These are phyloP conservation scores for Nemurella pictetii DNA, from an alignment of 2,888 invertebrate species.

Conservation along the genomic window DNA sequence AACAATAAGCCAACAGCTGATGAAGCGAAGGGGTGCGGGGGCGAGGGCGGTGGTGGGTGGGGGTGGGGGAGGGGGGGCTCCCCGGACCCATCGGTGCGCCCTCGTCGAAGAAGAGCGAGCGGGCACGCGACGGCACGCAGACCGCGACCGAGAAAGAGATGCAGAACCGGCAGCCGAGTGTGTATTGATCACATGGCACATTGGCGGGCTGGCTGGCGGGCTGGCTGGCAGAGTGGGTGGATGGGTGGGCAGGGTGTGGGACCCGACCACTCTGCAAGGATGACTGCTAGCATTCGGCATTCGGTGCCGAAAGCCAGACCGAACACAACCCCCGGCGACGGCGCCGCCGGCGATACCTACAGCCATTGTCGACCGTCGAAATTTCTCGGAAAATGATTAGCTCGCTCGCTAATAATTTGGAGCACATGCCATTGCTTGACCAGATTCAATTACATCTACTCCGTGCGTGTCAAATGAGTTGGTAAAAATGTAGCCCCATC, in stretches of 20 bases:
- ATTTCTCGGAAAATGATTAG: neutral
- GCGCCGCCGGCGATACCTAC: neutral
- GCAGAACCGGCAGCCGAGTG: neutral
- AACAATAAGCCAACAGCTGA: slow-evolving; percentile 19
- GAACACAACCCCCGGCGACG: too few relatives aligned
- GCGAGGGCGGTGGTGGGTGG: neutral
- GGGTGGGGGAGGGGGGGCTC: neutral
- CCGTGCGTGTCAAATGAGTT: neutral
- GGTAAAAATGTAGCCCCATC: neutral
- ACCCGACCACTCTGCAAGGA: neutral
- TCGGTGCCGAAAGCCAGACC: neutral
- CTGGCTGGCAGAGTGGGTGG: neutral
- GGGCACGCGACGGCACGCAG: neutral
- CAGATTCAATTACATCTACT: neutral
- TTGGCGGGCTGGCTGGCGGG: neutral
- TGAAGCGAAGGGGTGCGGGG: neutral
- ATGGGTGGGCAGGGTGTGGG: neutral
- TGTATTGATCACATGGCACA: neutral
- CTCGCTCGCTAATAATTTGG: neutral
- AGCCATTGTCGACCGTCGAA: neutral
- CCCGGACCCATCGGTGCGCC: neutral
- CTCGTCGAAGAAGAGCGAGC: neutral
- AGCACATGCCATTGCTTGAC: neutral
- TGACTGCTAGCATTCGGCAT: neutral
- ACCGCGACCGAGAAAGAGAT: neutral